These are phyloP conservation scores for Gari tellinella DNA, from an alignment of 2,888 invertebrate species.

Conservation along the genomic window DNA sequence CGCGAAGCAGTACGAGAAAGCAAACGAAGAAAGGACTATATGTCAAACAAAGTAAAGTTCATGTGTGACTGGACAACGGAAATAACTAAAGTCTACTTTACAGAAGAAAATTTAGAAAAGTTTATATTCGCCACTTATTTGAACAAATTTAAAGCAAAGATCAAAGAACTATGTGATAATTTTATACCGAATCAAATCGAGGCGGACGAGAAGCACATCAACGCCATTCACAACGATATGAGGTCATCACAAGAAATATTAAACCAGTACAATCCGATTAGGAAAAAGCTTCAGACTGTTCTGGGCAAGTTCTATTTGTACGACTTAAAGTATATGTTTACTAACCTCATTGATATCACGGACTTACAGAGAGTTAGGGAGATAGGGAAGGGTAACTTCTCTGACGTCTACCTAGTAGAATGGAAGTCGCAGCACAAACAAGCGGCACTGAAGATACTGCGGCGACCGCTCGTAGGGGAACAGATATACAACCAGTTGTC, in stretches of 20 bases:
- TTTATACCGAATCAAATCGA: slow-evolving; percentile 63
- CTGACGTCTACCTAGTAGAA: slow-evolving; percentile 47
- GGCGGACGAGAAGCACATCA: slow-evolving; percentile 53
- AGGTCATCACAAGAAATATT: slow-evolving; percentile 55
- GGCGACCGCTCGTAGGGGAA: slow-evolving; percentile 26
- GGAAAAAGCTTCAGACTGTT: slow-evolving; percentile 41
- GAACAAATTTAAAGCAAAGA: slow-evolving; percentile 39
- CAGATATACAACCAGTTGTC: slow-evolving; percentile 57
- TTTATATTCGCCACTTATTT: slow-evolving; percentile 50
- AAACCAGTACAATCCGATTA: slow-evolving; percentile 53
- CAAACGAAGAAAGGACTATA: slow-evolving; percentile 39
- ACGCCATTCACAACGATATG: slow-evolving; percentile 55
- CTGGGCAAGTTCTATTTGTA: slow-evolving; percentile 49
- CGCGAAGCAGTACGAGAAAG: slow-evolving; percentile 45
- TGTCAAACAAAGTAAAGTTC: slow-evolving; percentile 44
- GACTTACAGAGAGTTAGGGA: slow-evolving; percentile 14
- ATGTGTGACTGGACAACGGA: slow-evolving; percentile 58
- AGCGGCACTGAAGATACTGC: slow-evolving; percentile 61
- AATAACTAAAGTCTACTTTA: slow-evolving; percentile 31
- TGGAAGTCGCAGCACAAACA: slow-evolving; percentile 4
- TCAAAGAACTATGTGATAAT: slow-evolving; percentile 52
- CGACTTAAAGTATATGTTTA: slow-evolving; percentile 48
- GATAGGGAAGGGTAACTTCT: slow-evolving; percentile 58
- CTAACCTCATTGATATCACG: slow-evolving; percentile 35
- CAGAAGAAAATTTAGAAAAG: slow-evolving; percentile 30